Conservation (phyloP, 2,797 vertebrate species). For the Pangasius macronema region DNA sequence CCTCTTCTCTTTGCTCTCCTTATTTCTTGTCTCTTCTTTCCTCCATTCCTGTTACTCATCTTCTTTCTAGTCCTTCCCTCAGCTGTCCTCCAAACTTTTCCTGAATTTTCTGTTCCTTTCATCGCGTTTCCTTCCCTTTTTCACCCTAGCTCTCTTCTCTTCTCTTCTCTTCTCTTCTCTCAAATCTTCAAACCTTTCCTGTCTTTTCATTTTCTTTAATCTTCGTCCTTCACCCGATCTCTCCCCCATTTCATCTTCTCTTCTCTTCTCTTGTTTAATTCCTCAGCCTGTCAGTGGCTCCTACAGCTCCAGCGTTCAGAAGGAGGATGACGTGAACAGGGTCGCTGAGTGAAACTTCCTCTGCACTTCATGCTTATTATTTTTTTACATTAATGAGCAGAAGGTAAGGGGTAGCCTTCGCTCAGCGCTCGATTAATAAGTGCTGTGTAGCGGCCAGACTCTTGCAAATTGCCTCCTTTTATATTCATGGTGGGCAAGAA, state of each 20-base stretch:
- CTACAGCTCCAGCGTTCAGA: background rate
- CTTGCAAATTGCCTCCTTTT: slow-evolving; percentile 24
- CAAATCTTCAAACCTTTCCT: background rate
- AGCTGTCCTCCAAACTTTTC: background rate
- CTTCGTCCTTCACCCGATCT: no score
- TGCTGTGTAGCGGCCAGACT: background rate
- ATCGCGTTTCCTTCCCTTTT: background rate
- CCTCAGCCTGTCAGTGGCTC: background rate
- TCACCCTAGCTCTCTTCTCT: background rate
- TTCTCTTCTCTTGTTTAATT: background rate
- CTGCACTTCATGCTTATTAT: background rate
- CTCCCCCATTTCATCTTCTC: background rate
- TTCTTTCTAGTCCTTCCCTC: background rate
- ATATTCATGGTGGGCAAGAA: slow-evolving; percentile 22
- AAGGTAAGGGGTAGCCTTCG: background rate
- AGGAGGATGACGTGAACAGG: background rate
- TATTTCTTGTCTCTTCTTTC: background rate
- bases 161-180: background rate
- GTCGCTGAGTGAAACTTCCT: background rate
- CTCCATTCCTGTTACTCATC: background rate
- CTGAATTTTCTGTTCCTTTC: background rate
- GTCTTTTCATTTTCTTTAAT: background rate
- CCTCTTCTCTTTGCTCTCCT: no score
- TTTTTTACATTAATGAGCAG: slow-evolving; percentile 12
- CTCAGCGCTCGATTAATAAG: background rate